These are phyloP conservation scores for Papilio gigon DNA, from an alignment of 2,888 invertebrate genomes.

Conservation along the genomic window DNA sequence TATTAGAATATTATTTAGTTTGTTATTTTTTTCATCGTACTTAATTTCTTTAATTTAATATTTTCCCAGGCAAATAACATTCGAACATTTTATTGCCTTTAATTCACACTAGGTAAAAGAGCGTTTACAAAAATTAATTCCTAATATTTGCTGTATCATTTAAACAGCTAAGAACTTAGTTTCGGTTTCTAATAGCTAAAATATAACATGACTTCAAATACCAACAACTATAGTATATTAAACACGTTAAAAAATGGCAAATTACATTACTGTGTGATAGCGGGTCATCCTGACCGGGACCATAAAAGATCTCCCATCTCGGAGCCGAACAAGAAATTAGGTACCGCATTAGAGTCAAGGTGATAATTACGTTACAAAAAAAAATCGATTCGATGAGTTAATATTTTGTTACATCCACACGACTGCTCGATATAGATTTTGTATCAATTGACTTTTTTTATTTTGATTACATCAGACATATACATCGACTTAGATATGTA, in stretches of 20 bases:
- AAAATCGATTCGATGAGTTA: constrained; percentile 74
- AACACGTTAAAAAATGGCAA: background rate
- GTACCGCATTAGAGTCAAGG: constrained; percentile 77
- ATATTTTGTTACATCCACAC: constrained; percentile 72
- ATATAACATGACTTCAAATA: too few relatives aligned
- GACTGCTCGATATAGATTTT: constrained; percentile 65
- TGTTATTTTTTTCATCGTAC: background rate
- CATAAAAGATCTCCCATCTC: constrained; percentile 71
- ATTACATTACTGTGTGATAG: constrained; percentile 61
- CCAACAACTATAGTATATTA: background rate
- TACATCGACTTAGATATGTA: constrained; percentile 26
- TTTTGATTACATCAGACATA: constrained; percentile 48
- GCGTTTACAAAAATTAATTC: too few relatives aligned
- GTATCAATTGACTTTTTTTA: constrained; percentile 51
- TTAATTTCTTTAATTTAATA: too few relatives aligned
- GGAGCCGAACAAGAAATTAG: constrained; percentile 79
- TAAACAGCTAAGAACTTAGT: too few relatives aligned
- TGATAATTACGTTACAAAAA: constrained; percentile 80
- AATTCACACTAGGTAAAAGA: too few relatives aligned
- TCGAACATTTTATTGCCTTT: too few relatives aligned
- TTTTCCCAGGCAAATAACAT: too few relatives aligned
- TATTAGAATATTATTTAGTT: background rate
- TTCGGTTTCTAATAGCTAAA: too few relatives aligned
- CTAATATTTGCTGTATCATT: too few relatives aligned
- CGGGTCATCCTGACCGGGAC: constrained; percentile 57